Base-by-base conservation (phyloP, 2,113 vertebrate species). In the Thermophis baileyi region DNA sequence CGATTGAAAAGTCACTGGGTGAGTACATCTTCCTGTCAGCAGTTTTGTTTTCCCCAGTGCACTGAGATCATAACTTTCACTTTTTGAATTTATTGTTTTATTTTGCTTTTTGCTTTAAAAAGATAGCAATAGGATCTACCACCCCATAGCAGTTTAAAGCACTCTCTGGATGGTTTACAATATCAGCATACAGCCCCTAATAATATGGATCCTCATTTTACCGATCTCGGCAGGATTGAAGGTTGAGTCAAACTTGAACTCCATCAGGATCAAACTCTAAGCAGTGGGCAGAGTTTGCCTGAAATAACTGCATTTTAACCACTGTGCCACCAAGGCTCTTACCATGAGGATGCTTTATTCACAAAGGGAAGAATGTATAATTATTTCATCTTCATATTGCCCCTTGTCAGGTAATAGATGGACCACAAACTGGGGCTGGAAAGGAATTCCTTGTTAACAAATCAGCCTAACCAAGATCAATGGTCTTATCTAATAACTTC, bases 401-500 rank as follows among this genome's bases (percentile, higher is more conserved):
- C 30, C 11, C n/a, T 2, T 85, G 14, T 22, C 22, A 0, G 22
- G 35, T 49, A 49, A 46, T 30, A 27, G 22, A 54, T 27, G 7
- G 44, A 57, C 88, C 85, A 47, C 85, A 24, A 57, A 54, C 12
- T 27, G 44, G 14, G 53, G 51, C 50, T 30, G 18, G 46, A 30
- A 88, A 55, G 47, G 87, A 63, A 30, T 51, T 51, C n/a, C 81
- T 93, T 93, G 81, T 90, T 50, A 50, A 63, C 0, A 91, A 54
- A 60, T n/a, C 1, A 49, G 11, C 47, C 6, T 91, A 12, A 88
- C 88, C 85, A 92, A 96, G n/a, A 93, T 63, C 74, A 27, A 55
- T n/a, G 91, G 18, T 40, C 54, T 95, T 89, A 89, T 44, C 74
- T 89, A 95, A 88, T 50, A 94, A 95, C 91, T 86, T 47, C 86